phyloP scores from a whole-genome alignment of 2,888 invertebrate genomes.

The Morpho deidamia region DNA sequence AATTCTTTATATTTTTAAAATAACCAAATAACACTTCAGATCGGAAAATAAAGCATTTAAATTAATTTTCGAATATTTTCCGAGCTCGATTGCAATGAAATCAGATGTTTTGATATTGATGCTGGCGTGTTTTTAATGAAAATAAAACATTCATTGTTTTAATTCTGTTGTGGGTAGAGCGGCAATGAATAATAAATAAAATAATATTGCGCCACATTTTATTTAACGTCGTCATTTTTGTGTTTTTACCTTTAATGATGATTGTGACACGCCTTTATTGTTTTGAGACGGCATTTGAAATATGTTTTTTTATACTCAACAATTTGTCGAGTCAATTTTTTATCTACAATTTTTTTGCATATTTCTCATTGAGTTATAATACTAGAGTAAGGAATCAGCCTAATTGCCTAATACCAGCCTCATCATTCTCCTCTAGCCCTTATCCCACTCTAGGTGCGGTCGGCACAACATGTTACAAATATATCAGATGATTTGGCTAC shows the following conservation, averaged over 20 bases:
- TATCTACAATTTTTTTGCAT: no score
- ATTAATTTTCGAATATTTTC: conserved; percentile 5
- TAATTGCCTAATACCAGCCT: no score
- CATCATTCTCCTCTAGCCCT: no score
- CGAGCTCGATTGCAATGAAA: conserved; percentile 19
- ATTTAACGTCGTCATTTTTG: conserved; percentile 8
- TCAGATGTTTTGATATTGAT: conserved; percentile 22
- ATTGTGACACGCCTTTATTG: no score
- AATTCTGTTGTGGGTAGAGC: conserved; percentile 17
- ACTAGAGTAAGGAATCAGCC: no score
- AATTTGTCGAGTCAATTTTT: no score
- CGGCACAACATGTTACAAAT: no score
- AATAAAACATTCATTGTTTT: conserved; percentile 31
- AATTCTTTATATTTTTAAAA: no score
- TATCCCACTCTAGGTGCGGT: no score
- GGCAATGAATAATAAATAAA: conserved; percentile 23
- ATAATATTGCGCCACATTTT: conserved; percentile 20
- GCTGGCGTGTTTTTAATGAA: conserved; percentile 24
- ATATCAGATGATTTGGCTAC: no score
- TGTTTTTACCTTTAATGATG: no score
- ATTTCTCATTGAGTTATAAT: no score
- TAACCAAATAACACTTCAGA: neutral
- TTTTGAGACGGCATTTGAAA: neutral
- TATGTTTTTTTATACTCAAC: neutral
- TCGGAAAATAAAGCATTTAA: neutral